Percentiles rank a stretch among this genome's conserved stretches.
These are phyloP conservation scores for Leguminivora glycinivorella DNA, from an alignment of 1,140 invertebrate genomes.

Conservation along the genomic window DNA sequence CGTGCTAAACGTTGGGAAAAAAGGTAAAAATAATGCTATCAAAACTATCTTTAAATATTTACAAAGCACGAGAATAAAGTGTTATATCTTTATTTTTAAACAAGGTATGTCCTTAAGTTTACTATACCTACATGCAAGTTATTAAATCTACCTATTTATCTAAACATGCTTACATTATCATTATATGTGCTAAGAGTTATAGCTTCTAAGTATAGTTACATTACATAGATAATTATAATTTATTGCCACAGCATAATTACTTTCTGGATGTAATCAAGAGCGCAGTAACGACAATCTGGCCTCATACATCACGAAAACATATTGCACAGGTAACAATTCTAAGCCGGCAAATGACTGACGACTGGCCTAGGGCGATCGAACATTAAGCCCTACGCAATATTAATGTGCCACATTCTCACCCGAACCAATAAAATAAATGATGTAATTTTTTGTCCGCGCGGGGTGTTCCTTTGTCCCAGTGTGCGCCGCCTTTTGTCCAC, in stretches of 20 bases:
- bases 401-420: conserved; percentile 75
- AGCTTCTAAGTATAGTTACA: neutral
- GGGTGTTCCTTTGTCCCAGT: conserved; percentile 67
- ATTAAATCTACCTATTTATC: neutral
- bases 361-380: conserved; percentile 65
- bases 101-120: too few species aligned
- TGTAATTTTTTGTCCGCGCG: conserved; percentile 75
- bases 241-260: conserved; percentile 8
- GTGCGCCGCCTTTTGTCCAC: conserved; percentile 50
- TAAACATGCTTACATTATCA: neutral
- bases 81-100: too few species aligned
- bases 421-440: conserved; percentile 78
- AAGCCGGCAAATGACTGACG: conserved; percentile 64
- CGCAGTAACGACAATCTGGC: conserved; percentile 17
- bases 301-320: conserved; percentile 30
- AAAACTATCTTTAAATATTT: too few species aligned
- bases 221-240: conserved; percentile 16
- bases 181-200: neutral
- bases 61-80: too few species aligned
- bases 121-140: neutral
- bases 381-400: conserved; percentile 73
- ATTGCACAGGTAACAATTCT: conserved; percentile 51
- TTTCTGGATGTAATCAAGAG: conserved; percentile 25
- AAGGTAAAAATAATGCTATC: too few species aligned
- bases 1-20: too few species aligned